These are phyloP conservation scores for Eudasyphora cyanicolor DNA, from an alignment of 2,888 invertebrate species.

Conservation along the genomic window DNA sequence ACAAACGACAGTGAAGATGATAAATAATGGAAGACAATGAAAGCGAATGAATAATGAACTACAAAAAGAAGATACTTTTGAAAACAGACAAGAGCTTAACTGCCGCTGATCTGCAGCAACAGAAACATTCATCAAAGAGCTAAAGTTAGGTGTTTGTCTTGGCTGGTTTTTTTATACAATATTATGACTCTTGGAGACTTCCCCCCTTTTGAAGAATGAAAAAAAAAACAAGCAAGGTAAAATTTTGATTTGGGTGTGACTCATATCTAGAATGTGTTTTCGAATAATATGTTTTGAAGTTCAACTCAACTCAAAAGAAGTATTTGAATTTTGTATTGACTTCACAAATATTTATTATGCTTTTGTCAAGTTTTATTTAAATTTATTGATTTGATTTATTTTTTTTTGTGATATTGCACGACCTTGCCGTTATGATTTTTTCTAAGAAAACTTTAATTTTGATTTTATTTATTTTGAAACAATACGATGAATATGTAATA, in stretches of 20 bases:
- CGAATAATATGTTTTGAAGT: not conserved
- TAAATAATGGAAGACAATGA: too few relatives aligned
- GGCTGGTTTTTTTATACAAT: too few relatives aligned
- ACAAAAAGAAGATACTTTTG: conserved; percentile 6
- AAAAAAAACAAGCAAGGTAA: not conserved
- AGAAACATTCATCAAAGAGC: too few relatives aligned
- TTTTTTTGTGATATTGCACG: too few relatives aligned
- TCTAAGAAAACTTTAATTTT: not conserved
- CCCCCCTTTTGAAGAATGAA: too few relatives aligned
- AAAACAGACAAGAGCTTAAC: not conserved
- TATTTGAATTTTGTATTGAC: not conserved
- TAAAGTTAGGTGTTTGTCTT: too few relatives aligned
- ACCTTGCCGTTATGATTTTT: not conserved
- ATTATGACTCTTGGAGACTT: too few relatives aligned
- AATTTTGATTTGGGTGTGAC: not conserved
- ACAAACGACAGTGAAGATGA: not conserved
- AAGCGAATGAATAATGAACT: too few relatives aligned
- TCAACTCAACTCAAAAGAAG: not conserved
- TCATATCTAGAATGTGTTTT: not conserved
- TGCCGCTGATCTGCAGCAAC: too few relatives aligned
- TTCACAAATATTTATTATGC: not conserved
- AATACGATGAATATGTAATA: not conserved
- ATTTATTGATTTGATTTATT: not conserved
- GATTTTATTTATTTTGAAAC: too few relatives aligned
- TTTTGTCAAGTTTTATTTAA: not conserved